A percentile compares a stretch with the other conserved stretches of the same genome.
Conservation (phyloP, 2,113 vertebrate species). For the Odontophorus gujanensis region DNA sequence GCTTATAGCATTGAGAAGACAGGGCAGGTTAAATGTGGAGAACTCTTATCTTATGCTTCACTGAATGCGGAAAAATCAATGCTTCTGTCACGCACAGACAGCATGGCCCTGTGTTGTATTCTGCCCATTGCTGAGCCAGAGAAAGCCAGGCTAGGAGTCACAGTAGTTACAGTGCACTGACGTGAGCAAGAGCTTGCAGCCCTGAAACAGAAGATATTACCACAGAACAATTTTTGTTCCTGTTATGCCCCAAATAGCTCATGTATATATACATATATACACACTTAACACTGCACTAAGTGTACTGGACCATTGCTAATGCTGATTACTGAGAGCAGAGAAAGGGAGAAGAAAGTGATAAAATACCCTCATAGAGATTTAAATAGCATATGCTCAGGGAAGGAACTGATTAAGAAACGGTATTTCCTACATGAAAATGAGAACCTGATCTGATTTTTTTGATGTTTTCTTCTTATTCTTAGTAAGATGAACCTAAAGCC, state of each 20-base stretch:
- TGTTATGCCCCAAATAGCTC: not conserved
- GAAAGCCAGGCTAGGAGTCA: not conserved
- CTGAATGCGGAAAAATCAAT: fast-evolving
- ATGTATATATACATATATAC: not conserved
- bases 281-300: not conserved
- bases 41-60: not conserved
- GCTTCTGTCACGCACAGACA: not conserved
- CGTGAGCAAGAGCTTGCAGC: not conserved
- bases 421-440: not conserved
- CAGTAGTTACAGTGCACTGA: not conserved
- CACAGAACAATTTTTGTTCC: not conserved
- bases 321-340: not conserved
- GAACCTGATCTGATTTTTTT: not conserved
- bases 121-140: not conserved
- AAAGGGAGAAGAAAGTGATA: not conserved
- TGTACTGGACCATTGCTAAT: not conserved
- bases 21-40: not conserved
- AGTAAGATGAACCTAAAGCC: not conserved
- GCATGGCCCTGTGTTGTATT: fast-evolving
- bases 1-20: not conserved
- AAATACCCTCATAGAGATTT: not conserved
- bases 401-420: not conserved
- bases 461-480: not conserved
- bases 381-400: not conserved
- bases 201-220: not conserved